Percentiles rank a stretch among this genome's conserved stretches.
phyloP scores from a whole-genome alignment of 1,140 invertebrate genomes.

The Melanaphis sacchari region DNA sequence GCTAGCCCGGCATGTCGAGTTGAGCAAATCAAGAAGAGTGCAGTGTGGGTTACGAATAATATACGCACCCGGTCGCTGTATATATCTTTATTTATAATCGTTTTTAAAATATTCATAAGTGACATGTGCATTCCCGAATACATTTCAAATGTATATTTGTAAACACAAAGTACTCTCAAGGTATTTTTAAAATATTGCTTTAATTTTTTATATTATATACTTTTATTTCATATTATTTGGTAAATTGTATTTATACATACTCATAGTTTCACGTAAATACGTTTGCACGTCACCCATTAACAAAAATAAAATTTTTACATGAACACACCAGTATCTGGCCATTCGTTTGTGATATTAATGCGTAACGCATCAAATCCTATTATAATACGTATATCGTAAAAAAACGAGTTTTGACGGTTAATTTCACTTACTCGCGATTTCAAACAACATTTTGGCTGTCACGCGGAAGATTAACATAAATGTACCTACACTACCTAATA shows the following conservation, averaged over 20 bases:
- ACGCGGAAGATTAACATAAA: neutral
- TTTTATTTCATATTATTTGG: too few species aligned
- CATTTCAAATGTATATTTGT: neutral
- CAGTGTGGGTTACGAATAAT: neutral
- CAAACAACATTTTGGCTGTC: constrained; percentile 13
- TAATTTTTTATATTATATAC: neutral
- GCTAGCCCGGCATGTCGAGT: neutral
- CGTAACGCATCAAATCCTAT: neutral
- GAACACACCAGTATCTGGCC: neutral
- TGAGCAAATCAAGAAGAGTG: neutral
- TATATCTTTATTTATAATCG: neutral
- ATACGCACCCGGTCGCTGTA: neutral
- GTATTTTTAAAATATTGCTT: neutral
- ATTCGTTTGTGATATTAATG: neutral
- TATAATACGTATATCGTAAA: neutral
- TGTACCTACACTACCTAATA: neutral
- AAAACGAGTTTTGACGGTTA: constrained; percentile 7
- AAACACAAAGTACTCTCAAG: neutral
- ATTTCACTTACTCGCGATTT: constrained; percentile 37
- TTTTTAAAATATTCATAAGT: neutral
- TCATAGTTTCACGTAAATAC: neutral
- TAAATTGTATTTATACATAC: neutral
- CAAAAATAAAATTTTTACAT: neutral
- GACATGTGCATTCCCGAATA: neutral
- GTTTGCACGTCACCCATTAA: neutral